Evolutionary conservation across 2,888 invertebrate species (phyloP), one percentile per base, ranked within the genome.

Genomic region (Sinohyriopsis cumingii): DNA sequence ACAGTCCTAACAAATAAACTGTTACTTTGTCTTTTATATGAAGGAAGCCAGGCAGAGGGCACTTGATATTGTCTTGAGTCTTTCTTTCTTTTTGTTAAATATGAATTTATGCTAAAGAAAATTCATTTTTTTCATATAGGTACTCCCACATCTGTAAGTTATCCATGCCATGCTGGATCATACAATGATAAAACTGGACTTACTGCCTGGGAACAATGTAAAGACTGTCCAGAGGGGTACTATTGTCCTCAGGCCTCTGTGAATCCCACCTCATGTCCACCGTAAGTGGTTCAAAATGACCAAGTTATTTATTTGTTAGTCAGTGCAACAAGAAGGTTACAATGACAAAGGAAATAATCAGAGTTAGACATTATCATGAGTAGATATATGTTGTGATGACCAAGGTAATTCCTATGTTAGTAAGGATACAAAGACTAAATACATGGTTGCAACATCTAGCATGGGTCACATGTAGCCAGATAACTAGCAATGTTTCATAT

Each of bases 121-220:
- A 1, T 24, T 20, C 7, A 56, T 19, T 66, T 4, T 63, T 55
- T 69, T 70, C 33, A 7, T 33, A 20, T 67, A 88, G 88, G 85
- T 55, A 88, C 88, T 9, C 77, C 81, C n/a, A 79, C 77, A 24
- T 84, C 78, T 5, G 81, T 77, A 22, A 72, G 78, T 18, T 78
- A 82, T 68, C 87, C 88, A 0, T 89, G 89, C 68, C 86, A 86
- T 75, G 87, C 87, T 18, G 89, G 89, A 1, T 85, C 86, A 18
- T 88, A 85, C 76, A 87, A 80, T 63, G 80, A 83, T 65, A 71
- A 77, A 9, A 73, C 73, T 0, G 88, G 88, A 15, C 85, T 80
- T 63, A 79, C 77, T 20, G 80, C 80, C 9, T 87, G 87, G 87
- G 88, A 88, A 67, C 82, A 86, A 67, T 89, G 89, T 78, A 75